These are phyloP conservation scores for Spea hammondii DNA, from an alignment of 2,797 vertebrate genomes.

Conservation along the genomic window DNA sequence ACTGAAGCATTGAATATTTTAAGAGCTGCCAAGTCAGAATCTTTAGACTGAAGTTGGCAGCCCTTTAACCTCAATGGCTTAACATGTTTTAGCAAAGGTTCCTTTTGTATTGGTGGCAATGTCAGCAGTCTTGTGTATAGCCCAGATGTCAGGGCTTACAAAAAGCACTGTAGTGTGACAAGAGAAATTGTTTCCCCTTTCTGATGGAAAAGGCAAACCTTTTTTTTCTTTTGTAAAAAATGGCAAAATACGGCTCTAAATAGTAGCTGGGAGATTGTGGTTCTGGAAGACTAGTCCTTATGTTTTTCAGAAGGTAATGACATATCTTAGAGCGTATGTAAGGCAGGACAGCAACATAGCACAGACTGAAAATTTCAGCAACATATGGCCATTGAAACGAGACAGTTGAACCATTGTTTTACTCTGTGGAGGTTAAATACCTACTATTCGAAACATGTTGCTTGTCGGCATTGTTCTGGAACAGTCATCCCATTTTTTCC, in stretches of 20 bases:
- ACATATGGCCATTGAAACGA: slow-evolving; percentile 65
- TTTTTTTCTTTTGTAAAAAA: slow-evolving; percentile 51
- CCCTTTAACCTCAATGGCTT: slow-evolving; percentile 59
- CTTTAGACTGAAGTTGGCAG: slow-evolving; percentile 65
- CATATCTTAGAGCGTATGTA: slow-evolving; percentile 57
- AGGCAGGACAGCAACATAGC: slow-evolving; percentile 53
- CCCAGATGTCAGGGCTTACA: slow-evolving; percentile 59
- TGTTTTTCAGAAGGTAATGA: slow-evolving; percentile 63
- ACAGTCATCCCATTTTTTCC: slow-evolving; percentile 45
- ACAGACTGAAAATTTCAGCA: slow-evolving; percentile 57
- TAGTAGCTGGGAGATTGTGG: slow-evolving; percentile 63
- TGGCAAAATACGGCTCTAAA: slow-evolving; percentile 50
- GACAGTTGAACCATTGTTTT: slow-evolving; percentile 57
- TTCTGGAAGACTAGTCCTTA: slow-evolving; percentile 49
- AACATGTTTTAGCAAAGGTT: slow-evolving; percentile 53
- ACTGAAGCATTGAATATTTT: slow-evolving; percentile 63
- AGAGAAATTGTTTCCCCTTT: slow-evolving; percentile 58
- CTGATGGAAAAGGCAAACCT: slow-evolving; percentile 54
- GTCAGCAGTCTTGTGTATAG: slow-evolving; percentile 58
- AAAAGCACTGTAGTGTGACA: slow-evolving; percentile 52
- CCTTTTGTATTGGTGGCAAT: slow-evolving; percentile 54
- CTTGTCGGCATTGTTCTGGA: slow-evolving; percentile 8
- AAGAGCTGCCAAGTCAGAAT: slow-evolving; percentile 61
- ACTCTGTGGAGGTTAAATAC: slow-evolving; percentile 51
- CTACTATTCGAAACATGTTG: slow-evolving; percentile 50